These are phyloP conservation scores for Mormyrops attenuatus DNA, from an alignment of 2,797 vertebrate species.

Conservation along the genomic window DNA sequence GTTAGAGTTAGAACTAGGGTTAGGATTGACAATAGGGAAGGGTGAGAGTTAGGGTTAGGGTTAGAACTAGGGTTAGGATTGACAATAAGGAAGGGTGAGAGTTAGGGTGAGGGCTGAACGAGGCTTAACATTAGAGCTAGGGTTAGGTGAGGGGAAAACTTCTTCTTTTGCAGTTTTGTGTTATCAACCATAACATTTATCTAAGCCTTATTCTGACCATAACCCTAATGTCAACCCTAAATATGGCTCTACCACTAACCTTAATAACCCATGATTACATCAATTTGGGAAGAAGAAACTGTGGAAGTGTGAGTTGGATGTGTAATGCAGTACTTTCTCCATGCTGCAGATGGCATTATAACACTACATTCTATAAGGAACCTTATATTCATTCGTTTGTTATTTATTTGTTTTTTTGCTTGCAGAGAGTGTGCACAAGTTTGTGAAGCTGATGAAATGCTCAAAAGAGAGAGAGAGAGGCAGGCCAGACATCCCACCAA, in stretches of 20 bases:
- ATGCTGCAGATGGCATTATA: background rate
- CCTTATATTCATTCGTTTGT: background rate
- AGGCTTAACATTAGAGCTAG: background rate
- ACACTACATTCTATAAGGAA: background rate
- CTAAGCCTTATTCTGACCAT: background rate
- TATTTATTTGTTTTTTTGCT: background rate
- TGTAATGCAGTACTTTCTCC: background rate
- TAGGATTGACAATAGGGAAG: background rate
- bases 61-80: background rate
- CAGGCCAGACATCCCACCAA: conserved; percentile 46
- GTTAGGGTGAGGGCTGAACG: background rate
- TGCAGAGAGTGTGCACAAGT: background rate
- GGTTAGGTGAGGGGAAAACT: background rate
- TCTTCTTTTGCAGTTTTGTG: background rate
- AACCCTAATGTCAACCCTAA: background rate
- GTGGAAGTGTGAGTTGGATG: background rate
- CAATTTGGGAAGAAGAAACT: background rate
- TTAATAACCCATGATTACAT: background rate
- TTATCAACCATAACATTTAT: background rate
- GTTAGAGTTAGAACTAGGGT: background rate
- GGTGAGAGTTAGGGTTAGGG: background rate
- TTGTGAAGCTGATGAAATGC: conserved; percentile 18
- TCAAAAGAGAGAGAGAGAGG: conserved; percentile 27
- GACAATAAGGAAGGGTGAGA: background rate
- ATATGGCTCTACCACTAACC: background rate